Evolutionary conservation across 1,140 invertebrate species (phyloP).

Genomic region (Micrasema minimum): DNA sequence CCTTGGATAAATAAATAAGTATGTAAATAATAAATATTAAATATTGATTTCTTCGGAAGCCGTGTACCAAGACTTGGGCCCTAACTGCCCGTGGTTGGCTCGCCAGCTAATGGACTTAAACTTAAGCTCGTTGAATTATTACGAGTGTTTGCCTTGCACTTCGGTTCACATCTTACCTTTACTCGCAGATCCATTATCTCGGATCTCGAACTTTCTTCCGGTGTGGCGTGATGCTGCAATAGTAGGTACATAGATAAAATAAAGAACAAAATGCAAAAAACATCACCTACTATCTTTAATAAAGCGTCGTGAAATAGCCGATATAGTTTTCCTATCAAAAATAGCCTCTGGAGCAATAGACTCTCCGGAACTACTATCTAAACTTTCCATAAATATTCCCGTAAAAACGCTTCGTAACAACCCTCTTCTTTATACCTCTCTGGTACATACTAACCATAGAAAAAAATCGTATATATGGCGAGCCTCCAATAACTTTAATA

Average conservation of each 20-base stretch:
- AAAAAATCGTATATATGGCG: too few relatives aligned
- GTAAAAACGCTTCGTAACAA: too few relatives aligned
- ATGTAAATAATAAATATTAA: too few relatives aligned
- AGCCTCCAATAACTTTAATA: too few relatives aligned
- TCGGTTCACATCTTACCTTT: constrained; percentile 44
- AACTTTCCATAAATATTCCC: too few relatives aligned
- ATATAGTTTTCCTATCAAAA: too few relatives aligned
- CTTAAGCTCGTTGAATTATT: constrained; percentile 39
- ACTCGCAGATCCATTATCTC: constrained; percentile 26
- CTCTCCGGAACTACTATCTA: too few relatives aligned
- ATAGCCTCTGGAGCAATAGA: too few relatives aligned
- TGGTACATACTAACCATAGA: too few relatives aligned
- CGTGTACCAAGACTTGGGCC: neutral
- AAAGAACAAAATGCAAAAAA: neutral
- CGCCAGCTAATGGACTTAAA: constrained; percentile 47
- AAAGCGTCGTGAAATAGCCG: too few relatives aligned
- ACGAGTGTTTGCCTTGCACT: constrained; percentile 46
- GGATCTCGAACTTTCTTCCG: neutral
- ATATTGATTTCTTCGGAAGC: neutral
- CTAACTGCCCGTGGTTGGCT: neutral
- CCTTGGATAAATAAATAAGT: neutral
- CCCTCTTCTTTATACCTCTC: too few relatives aligned
- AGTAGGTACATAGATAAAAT: neutral
- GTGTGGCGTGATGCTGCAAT: neutral
- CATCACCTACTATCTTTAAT: too few relatives aligned